Conservation (phyloP, 2,797 vertebrate genomes). For the Thalassophryne amazonica region DNA sequence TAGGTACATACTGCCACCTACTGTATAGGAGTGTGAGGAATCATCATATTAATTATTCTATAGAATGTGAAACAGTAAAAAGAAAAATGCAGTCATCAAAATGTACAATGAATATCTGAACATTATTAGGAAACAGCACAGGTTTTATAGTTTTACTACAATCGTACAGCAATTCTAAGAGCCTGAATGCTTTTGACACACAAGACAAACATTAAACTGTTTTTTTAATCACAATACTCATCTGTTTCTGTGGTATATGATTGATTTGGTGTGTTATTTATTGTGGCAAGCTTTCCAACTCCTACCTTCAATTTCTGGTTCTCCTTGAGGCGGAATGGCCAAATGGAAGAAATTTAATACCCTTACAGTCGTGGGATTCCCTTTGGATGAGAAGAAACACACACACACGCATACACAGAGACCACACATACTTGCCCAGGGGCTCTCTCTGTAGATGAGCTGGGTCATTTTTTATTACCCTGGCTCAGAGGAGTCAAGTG, state of each 20-base stretch:
- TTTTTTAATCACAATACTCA: constrained; percentile 5
- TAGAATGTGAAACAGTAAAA: too few relatives aligned
- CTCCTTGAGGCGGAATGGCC: constrained; percentile 36
- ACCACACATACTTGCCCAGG: constrained; percentile 54
- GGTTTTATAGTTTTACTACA: too few relatives aligned
- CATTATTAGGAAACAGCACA: too few relatives aligned
- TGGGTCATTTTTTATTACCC: constrained; percentile 71
- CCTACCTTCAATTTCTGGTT: constrained; percentile 34
- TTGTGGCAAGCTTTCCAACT: constrained; percentile 31
- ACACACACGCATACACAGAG: constrained; percentile 18
- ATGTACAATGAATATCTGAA: too few relatives aligned
- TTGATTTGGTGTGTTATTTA: constrained; percentile 48
- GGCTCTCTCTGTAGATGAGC: constrained; percentile 72
- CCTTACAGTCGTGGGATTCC: constrained; percentile 63
- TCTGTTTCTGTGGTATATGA: constrained; percentile 22
- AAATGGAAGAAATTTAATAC: constrained; percentile 71
- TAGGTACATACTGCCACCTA: too few relatives aligned
- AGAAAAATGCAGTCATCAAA: too few relatives aligned
- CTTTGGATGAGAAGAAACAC: constrained; percentile 49
- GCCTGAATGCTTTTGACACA: neutral
- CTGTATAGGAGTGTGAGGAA: too few relatives aligned
- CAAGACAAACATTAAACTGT: neutral
- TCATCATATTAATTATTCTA: too few relatives aligned
- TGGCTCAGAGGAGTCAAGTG: constrained; percentile 59
- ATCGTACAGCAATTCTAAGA: neutral